Evolutionary conservation across 92 coral and sea anemone genomes (phyloP), one percentile per base, ranked within the genome.

Genomic region (Phenganax marumi): DNA sequence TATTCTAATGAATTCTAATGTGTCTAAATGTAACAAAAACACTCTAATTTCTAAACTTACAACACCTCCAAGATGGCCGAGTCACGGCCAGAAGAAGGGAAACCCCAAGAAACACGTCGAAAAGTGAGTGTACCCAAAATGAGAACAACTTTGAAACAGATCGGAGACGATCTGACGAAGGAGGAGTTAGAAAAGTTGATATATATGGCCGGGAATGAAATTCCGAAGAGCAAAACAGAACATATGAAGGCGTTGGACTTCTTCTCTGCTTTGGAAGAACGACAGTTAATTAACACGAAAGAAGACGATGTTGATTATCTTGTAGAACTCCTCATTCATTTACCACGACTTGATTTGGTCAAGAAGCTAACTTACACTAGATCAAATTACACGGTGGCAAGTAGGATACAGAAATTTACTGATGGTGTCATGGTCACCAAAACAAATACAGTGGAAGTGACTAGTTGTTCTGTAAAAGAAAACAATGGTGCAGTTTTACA

Each of bases 251-350:
- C 52, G 0, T 14, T 76, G 43, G 26, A 54, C 68, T 56, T 76
- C 17, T 23, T 76, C 68, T 17, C 19, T 4, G 81, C 81, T 54
- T 76, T 76, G 26, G 68, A 76, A 76, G 81, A 76, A 24, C 81
- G 53, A 12, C 81, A 76, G 24, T 21, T 76, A 54, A 76, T 76
- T 76, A 68, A 76, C 26, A 56, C 81, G 10, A 76, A 76, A 48
- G 19, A 55, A 26, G 26, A 57, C 3, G 81, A 76, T 56, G 52
- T 76, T 12, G 50, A 25, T 46, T 76, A 76, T 39, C 64, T 76
- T 19, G n/a, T 76, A 39, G 52, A 76, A 54, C 52, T 76, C 7
- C 81, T 76, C 0, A 10, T 11, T n/a, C 17, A 33, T 8, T 49
- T 76, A 18, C 81, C 81, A 25, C 51, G 81, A 43, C 10, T 76